Evolutionary conservation across 2,797 vertebrate species (phyloP), one percentile per base, ranked within the genome.

Genomic region (Megaceryle alcyon): DNA sequence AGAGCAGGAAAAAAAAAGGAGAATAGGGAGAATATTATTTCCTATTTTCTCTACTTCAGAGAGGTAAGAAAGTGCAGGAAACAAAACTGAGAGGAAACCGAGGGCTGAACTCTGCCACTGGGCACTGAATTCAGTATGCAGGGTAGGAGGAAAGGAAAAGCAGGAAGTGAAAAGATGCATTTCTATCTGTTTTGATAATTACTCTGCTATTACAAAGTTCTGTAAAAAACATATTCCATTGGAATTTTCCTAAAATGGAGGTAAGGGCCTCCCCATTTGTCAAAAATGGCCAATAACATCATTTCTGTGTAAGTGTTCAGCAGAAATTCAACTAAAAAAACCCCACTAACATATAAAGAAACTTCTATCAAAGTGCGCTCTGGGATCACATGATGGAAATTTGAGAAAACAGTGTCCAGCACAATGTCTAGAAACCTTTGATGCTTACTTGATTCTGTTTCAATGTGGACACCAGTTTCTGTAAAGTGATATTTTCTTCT

Each of bases 401-500:
- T 8, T 3, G 43, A 82, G 33, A 82, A 92, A 77, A 82, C 2
- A 0, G 10, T 23, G 20, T 48, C 8, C 39, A 88, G 46, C 10
- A 31, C 3, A 70, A 19, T 1, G 39, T 65, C 66, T 85, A 41
- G n/a, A 93, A 51, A 63, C 25, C 60, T 83, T 81, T 2, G 1
- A 49, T 77, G 44, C 95, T 88, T 94, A 99, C 99, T 99, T 99
- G 99, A 90, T 99, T 99, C 97, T 99, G 99, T 92, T 98, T 99
- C 83, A 99, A 97, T 0, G 99, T 99, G 53, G 99, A 99, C 94
- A 99, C 99, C 46, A 99, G 97, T 83, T 99, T 99, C 98, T 99
- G 99, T 82, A 99, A 97, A 2, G 99, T 99, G 96, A 99, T 99
- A 96, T 99, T 99, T 98, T 99, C 99, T 94, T 99, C 99, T 94